phyloP scores from a whole-genome alignment of 2,797 vertebrate genomes.

The Neostethus bicornis region DNA sequence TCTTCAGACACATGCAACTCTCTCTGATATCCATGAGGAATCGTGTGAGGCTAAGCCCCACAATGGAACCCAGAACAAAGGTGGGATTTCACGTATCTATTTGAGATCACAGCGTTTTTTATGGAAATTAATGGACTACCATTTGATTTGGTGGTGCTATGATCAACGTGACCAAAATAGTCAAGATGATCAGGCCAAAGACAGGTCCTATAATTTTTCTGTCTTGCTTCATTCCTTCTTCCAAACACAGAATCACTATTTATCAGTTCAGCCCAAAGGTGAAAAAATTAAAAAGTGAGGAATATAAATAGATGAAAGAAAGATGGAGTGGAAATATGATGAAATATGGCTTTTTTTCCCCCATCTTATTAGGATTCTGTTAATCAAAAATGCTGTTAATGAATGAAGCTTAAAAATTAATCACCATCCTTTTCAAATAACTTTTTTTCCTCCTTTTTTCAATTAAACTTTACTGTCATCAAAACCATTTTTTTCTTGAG shows the following conservation, averaged over 20 bases:
- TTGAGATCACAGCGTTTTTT: too few species aligned
- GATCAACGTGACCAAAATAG: slow-evolving; percentile 15
- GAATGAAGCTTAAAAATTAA: slow-evolving; percentile 1
- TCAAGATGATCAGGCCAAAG: slow-evolving; percentile 9
- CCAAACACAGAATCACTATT: slow-evolving; percentile 10
- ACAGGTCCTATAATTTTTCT: slow-evolving; percentile 12
- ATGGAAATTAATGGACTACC: too few species aligned
- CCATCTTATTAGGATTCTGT: background rate
- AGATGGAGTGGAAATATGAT: background rate
- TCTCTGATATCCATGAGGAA: too few species aligned
- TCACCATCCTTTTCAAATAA: background rate
- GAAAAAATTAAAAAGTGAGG: background rate
- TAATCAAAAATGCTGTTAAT: background rate
- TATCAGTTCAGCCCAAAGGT: slow-evolving; percentile 12
- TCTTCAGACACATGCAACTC: too few species aligned
- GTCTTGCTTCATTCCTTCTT: slow-evolving; percentile 10
- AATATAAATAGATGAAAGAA: background rate
- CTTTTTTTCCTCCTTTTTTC: background rate
- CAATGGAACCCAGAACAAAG: too few species aligned
- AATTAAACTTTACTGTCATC: background rate
- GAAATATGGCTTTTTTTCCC: slow-evolving; percentile 1
- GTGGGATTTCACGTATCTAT: too few species aligned
- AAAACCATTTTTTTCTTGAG: background rate
- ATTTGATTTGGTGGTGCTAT: background rate
- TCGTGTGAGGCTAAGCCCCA: too few species aligned